Percentiles rank a stretch among this genome's conserved stretches.
These are phyloP conservation scores for Acronicta psi DNA, from an alignment of 2,888 invertebrate species.

Conservation along the genomic window DNA sequence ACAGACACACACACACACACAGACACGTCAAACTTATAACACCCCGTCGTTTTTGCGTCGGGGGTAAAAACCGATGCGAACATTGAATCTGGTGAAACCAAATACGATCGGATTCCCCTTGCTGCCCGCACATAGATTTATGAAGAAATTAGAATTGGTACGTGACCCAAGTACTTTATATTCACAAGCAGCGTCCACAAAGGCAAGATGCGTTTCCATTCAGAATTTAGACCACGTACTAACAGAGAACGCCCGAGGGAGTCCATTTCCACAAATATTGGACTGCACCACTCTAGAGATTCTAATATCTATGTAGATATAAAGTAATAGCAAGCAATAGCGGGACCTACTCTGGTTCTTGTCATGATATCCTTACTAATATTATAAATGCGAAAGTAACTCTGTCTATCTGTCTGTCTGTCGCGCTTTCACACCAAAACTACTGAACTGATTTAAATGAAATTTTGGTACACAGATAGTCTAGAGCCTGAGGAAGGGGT, in stretches of 20 bases:
- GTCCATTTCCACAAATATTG: conserved; percentile 80
- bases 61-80: conserved; percentile 51
- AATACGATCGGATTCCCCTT: conserved; percentile 53
- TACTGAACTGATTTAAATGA: too few relatives aligned
- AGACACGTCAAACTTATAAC: too few relatives aligned
- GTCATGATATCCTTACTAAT: too few relatives aligned
- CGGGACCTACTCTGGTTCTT: too few relatives aligned
- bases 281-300: conserved; percentile 72
- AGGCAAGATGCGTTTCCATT: conserved; percentile 68
- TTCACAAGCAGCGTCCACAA: conserved; percentile 62
- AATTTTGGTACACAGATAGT: too few relatives aligned
- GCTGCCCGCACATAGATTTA: conserved; percentile 65
- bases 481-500: too few relatives aligned
- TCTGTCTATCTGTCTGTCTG: too few relatives aligned
- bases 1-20: too few relatives aligned
- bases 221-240: conserved; percentile 74
- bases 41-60: too few relatives aligned
- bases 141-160: conserved; percentile 74
- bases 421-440: too few relatives aligned
- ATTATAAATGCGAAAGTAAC: too few relatives aligned
- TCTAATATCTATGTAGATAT: conserved; percentile 60
- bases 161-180: conserved; percentile 68
- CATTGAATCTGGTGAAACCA: conserved; percentile 55
- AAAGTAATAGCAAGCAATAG: conserved; percentile 26
- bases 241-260: conserved; percentile 69